Evolutionary conservation across 2,888 invertebrate genomes (phyloP).

Genomic region (Loripinus fragilis): DNA sequence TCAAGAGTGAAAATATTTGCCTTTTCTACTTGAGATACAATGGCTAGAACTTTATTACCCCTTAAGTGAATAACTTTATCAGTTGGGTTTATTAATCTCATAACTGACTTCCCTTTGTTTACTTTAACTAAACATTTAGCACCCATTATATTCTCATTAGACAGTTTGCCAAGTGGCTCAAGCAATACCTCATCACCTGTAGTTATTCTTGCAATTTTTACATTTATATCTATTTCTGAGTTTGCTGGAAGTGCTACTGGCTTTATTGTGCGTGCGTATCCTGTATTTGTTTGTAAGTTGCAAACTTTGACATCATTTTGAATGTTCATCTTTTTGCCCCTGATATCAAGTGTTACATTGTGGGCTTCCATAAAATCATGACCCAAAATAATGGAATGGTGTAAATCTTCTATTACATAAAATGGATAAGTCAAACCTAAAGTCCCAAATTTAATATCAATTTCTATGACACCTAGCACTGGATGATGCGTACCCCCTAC

Average conservation of each 20-base stretch:
- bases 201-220: constrained; percentile 29
- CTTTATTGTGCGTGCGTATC: constrained; percentile 31
- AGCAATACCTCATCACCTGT: constrained; percentile 22
- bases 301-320: constrained; percentile 22
- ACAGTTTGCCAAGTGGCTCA: constrained; percentile 29
- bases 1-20: neutral
- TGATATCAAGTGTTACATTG: constrained; percentile 21
- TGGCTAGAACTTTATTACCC: constrained; percentile 39
- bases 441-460: constrained; percentile 26
- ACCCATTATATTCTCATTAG: constrained; percentile 27
- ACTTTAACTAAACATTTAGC: constrained; percentile 39
- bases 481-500: too few relatives aligned
- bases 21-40: constrained; percentile 13
- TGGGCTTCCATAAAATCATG: constrained; percentile 22
- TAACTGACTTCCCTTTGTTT: constrained; percentile 28
- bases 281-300: constrained; percentile 22
- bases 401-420: constrained; percentile 27
- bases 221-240: constrained; percentile 23
- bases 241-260: constrained; percentile 20
- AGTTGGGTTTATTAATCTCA: constrained; percentile 35
- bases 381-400: constrained; percentile 24
- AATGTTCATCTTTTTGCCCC: constrained; percentile 19
- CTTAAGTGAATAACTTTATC: constrained; percentile 27
- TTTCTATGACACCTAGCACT: constrained; percentile 11
- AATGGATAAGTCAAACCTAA: too few relatives aligned